Evolutionary conservation across 1,140 invertebrate species (phyloP), one percentile per base, ranked within the genome.

Genomic region (Calephelis virginiensis): DNA sequence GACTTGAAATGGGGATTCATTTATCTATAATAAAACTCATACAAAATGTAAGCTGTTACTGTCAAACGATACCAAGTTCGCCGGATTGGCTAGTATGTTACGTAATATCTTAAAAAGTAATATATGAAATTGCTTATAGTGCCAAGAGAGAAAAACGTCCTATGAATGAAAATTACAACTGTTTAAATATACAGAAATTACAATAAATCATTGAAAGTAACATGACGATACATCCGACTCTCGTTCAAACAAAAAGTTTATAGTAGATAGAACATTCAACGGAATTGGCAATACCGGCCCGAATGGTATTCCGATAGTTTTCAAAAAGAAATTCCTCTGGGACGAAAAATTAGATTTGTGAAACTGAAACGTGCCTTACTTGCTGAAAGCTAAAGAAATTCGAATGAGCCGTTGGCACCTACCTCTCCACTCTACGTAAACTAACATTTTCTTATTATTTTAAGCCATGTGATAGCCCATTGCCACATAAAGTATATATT

Each of bases 311-410:
- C 72, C 72, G 71, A 83, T 84, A 86, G 77, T 80, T 78, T 69
- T 78, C 70, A 75, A 80, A 85, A 83, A 77, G 78, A 75, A 78
- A 83, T 82, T 78, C 53, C 83, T 72, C 76, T 60, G 61, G 77
- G 70, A 76, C 73, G 75, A 77, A 76, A 83, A 86, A 86, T 86
- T 85, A 83, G 80, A 86, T 86, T 86, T 86, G 83, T 77, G 82
- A 82, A 84, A 86, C 80, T 80, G 76, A 78, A 73, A 83, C 81
- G 83, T 85, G 82, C 68, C 64, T 70, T 68, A 66, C 70, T 66
- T 68, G 68, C 70, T 66, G 64, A 70, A 50, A 70, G 67, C 68
- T 66, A 63, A 70, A 70, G 64, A 70, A 66, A 66, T 70, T 62
- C 68, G 59, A 67, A 72, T 72, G 71, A 69, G 68, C 71, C 67